Base-by-base conservation (phyloP, 2,797 vertebrate species). In the Tenualosa thibaudeaui region DNA sequence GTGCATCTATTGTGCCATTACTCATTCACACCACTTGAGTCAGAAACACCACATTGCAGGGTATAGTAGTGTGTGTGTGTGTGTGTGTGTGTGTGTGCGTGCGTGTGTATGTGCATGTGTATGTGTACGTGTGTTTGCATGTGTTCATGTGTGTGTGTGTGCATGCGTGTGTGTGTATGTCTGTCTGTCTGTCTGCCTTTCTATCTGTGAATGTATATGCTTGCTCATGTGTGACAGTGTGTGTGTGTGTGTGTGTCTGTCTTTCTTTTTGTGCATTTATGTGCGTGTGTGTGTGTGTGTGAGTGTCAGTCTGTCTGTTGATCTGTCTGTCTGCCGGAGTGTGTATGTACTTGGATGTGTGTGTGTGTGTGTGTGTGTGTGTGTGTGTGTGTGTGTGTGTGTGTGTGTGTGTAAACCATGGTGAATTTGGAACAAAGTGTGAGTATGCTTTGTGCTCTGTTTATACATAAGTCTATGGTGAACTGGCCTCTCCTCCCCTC, bases 131-230 rank as follows among this genome's bases (percentile, higher is more conserved):
- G 56, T n/a, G 19, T 60, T 19, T 60, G 56, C 22, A 19, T 60
- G 60, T 65, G 60, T 65, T 24, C 9, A 9, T 13, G 60, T 26
- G 60, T 62, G 60, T 62, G 60, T 62, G 43, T 37, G 71, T 81
- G 82, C 54, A 46, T 31, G 50, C n/a, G 81, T 81, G 62, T 60
- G 82, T 83, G 82, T 82, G 81, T 50, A 31, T 31, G 31, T n/a
- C n/a, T n/a, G 31, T 31, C 31, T 31, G 31, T 31, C 31, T 31
- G 31, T 31, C 31, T 31, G 31, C 31, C 31, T 31, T 31, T 31
- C 31, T 31, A 31, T 31, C 31, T 31, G 60, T 24, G 22, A 8
- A 7, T 24, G n/a, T 24, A 24, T 2, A 26, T 62, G n/a, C 9
- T 5, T 62, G 31, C 1, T 31, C 31, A 31, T 31, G 31, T 31